Evolutionary conservation across 2,797 vertebrate genomes (phyloP), one percentile per base, ranked within the genome.

Genomic region (Tadarida brasiliensis): DNA sequence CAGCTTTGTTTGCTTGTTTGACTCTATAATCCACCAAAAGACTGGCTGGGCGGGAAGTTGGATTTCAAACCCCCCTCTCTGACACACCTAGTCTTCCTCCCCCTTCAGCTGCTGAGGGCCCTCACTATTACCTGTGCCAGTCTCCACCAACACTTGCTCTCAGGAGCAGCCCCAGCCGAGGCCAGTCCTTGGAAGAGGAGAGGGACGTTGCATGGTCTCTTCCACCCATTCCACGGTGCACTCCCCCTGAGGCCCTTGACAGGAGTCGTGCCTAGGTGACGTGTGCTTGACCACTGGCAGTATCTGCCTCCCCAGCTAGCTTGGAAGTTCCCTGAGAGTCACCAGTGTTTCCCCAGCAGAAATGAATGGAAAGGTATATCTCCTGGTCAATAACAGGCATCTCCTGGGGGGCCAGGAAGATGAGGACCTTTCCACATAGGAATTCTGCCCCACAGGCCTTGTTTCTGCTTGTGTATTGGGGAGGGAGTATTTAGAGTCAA

Each of bases 161-260:
- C 57, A 11, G 33, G 54, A 56, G 20, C 47, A 86, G 35, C 24
- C 20, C 59, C 20, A 5, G 12, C 35, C 11, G 1, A 14, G 3
- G 17, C 44, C 3, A 12, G 14, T 39, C 68, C 39, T 6, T n/a
- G 39, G 19, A 12, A 1, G 2, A 1, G 2, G 30, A 4, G 44
- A 51, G 11, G 24, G 10, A 47, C 11, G 77, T 19, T 0, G 0
- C 22, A 3, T 3, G n/a, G 2, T 57, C 67, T 51, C 54, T 70
- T 7, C 3, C 1, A 9, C 70, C 47, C 11, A 0, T 8, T 15
- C 30, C 26, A 11, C 49, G 2, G 8, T 3, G 30, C 2, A 3
- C 10, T 17, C 3, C 28, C 12, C 51, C 7, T 1, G 0, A 8
- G 9, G 71, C 30, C 73, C n/a, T 47, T 19, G 35, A 56, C 30